Evolutionary conservation across 2,113 vertebrate species (phyloP).

Genomic region (Mormoops blainvillei): DNA sequence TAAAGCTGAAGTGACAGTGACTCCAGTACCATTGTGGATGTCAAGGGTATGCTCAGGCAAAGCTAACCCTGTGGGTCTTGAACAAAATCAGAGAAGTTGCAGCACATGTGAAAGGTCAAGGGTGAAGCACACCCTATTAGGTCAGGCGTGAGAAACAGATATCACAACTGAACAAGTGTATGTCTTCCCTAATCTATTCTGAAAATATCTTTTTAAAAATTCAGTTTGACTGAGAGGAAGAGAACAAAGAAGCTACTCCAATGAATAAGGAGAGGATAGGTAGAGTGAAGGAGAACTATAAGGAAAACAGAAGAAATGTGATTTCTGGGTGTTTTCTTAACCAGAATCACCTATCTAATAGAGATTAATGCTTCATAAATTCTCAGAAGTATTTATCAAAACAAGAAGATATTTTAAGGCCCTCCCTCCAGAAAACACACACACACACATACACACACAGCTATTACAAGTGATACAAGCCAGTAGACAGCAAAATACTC

Average conservation of each 20-base stretch:
- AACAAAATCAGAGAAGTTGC: background rate
- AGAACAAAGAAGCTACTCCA: background rate
- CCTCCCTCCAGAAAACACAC: background rate
- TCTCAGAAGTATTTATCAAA: conserved; percentile 21
- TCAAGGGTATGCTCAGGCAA: background rate
- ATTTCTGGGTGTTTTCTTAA: conserved; percentile 2
- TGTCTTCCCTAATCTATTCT: background rate
- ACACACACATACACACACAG: background rate
- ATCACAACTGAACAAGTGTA: background rate
- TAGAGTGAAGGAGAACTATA: background rate
- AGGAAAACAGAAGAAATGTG: background rate
- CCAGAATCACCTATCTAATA: background rate
- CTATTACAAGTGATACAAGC: conserved; percentile 12
- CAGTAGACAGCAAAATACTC: conserved; percentile 50
- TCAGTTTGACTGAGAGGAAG: background rate
- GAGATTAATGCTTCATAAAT: background rate
- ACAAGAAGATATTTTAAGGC: conserved; percentile 29
- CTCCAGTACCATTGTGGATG: background rate
- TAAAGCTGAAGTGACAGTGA: background rate
- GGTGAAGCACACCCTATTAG: background rate
- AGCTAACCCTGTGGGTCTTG: background rate
- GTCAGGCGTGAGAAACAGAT: background rate
- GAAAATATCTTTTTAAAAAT: background rate
- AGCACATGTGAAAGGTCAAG: background rate
- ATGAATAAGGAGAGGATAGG: background rate